Evolutionary conservation across 2,113 vertebrate genomes (phyloP).

Genomic region (Pavo muticus): DNA sequence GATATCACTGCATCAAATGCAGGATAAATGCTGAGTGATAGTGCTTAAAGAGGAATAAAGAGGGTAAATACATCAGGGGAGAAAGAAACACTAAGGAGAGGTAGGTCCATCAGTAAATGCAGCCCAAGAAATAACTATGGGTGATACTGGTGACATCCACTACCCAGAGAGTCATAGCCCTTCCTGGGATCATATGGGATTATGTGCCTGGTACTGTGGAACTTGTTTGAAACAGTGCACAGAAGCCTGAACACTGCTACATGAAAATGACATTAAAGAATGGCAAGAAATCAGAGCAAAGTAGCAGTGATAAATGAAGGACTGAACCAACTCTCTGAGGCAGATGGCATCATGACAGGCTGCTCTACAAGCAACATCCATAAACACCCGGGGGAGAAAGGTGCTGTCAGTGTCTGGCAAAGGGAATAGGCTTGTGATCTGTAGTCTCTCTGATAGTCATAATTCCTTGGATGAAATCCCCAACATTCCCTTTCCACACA

Average conservation of each 20-base stretch:
- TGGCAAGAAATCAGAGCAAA: background rate
- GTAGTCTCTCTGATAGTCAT: background rate
- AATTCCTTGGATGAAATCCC: constrained; percentile 21
- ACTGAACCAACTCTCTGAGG: background rate
- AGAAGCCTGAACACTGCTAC: background rate
- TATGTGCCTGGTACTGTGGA: background rate
- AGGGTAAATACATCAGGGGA: background rate
- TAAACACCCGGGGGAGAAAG: constrained; percentile 51
- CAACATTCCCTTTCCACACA: background rate
- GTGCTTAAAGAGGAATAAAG: background rate
- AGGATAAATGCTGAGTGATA: constrained; percentile 27
- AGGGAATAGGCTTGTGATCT: constrained; percentile 26
- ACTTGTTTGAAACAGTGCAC: background rate
- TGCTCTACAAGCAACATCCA: constrained; percentile 24
- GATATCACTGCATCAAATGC: background rate
- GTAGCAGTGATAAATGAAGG: background rate
- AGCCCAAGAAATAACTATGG: background rate
- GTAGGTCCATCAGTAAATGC: background rate
- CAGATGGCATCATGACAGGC: constrained; percentile 15
- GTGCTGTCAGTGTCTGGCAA: constrained; percentile 57
- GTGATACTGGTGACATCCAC: background rate
- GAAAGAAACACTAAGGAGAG: background rate
- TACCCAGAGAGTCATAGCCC: background rate
- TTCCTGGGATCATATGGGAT: background rate
- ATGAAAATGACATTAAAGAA: background rate